Evolutionary conservation across 2,797 vertebrate species (phyloP), one percentile per base, ranked within the genome.

Genomic region (Thripadectes ignobilis): DNA sequence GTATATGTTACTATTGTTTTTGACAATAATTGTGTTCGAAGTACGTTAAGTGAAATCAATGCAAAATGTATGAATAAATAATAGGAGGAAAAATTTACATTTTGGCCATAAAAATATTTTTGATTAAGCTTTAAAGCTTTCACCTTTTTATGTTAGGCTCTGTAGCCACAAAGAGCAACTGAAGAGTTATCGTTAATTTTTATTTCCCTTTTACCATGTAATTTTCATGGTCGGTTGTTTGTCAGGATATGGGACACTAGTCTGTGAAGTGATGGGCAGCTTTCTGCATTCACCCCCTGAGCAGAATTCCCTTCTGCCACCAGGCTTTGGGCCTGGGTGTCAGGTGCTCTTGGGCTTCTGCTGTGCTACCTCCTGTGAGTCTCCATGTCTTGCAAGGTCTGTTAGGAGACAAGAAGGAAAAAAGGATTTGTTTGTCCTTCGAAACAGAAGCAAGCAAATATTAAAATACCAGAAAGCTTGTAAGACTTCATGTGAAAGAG

Each of bases 11-110:
- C 49, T 29, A 8, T 87, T 93, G 87, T 87, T 92, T 84, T 79
- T 1, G 1, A 30, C 46, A 54, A 32, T 87, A 84, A 75, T 38
- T 87, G 80, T 78, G 45, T 87, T 92, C 65, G 71, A 89, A 82
- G 72, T 68, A 30, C 36, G 68, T 54, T 12, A 66, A 73, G 41
- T 76, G 51, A 95, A 92, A 62, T 68, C 5, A 49, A 21, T 79
- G 24, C 85, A 65, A 82, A 82, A 72, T 66, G 14, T 51, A 72
- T 85, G 63, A 82, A 58, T 59, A 88, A 94, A 71, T 93, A 90
- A 73, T 43, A 67, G 39, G 30, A 92, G 72, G 61, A 46, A 87
- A 82, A 9, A 65, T 79, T 85, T 66, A 43, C 34, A 14, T 58
- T 85, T 45, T 76, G 51, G 6, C n/a, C 6, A 9, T 36, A 26